A percentile compares a stretch with the other conserved stretches of the same genome.
phyloP scores from a whole-genome alignment of 1,140 invertebrate genomes.

The Doryteuthis pealeii region DNA sequence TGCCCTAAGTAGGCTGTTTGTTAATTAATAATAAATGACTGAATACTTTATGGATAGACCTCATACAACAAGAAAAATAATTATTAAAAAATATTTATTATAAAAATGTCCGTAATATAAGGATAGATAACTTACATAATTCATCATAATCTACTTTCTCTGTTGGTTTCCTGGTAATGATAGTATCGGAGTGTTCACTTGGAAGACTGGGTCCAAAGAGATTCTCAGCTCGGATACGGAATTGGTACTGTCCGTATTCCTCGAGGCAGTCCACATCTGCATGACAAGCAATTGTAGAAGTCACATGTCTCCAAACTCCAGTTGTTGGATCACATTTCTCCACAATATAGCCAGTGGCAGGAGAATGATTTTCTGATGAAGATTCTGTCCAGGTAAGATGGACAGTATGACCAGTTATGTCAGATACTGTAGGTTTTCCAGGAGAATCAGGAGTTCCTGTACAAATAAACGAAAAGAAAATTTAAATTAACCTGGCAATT shows the following conservation, averaged over 20 bases:
- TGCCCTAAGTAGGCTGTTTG: too few species aligned
- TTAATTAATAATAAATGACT: too few species aligned
- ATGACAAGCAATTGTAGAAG: conserved; percentile 84
- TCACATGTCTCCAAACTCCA: conserved; percentile 92
- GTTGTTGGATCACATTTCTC: conserved; percentile 88
- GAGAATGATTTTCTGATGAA: conserved; percentile 87
- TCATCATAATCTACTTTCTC: conserved; percentile 52
- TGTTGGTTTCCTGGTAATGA: conserved; percentile 66
- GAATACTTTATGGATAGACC: too few species aligned
- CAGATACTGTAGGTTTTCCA: conserved; percentile 87
- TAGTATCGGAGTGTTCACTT: conserved; percentile 56
- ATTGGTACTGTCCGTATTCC: conserved; percentile 85
- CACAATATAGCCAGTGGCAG: conserved; percentile 93
- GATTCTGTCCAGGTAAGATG: conserved; percentile 89
- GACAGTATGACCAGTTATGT: conserved; percentile 92
- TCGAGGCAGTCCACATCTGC: conserved; percentile 67
- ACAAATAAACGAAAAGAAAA: background rate
- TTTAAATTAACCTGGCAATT: too few species aligned
- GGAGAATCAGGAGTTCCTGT: conserved; percentile 86
- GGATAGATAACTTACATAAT: conserved; percentile 56
- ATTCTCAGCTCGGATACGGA: conserved; percentile 96
- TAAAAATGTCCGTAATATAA: too few species aligned
- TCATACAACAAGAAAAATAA: too few species aligned
- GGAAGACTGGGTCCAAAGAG: conserved; percentile 94
- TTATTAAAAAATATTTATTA: too few species aligned